Percentiles rank a stretch among this genome's conserved stretches.
Evolutionary conservation across 2,113 vertebrate genomes (phyloP).

Genomic region (Serilophus lunatus): DNA sequence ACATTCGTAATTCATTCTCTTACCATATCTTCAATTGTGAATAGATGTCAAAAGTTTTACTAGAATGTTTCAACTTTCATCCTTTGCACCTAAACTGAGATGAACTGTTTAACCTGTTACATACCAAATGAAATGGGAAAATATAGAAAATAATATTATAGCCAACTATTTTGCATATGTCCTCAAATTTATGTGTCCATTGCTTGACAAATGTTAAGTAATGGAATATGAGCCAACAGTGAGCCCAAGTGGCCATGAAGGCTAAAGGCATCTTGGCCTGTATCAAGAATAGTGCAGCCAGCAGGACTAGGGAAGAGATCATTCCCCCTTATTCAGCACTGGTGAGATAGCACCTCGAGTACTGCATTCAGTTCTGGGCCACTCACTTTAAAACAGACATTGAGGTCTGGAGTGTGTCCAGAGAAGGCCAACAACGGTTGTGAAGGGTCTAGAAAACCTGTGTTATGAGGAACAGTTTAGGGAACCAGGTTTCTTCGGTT

Average conservation of each 20-base stretch:
- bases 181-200: not conserved
- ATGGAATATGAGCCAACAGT: not conserved
- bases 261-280: not conserved
- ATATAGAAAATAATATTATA: not conserved
- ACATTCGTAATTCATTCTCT: not conserved
- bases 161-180: not conserved
- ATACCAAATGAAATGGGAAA: not conserved
- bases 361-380: rapidly evolving
- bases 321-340: rapidly evolving
- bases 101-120: not conserved
- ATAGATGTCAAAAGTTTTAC: not conserved
- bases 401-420: not conserved
- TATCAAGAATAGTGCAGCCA: not conserved
- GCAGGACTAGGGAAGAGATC: not conserved
- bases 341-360: not conserved
- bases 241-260: not conserved
- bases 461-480: not conserved
- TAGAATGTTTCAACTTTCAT: not conserved
- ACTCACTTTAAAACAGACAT: not conserved
- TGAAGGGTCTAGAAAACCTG: not conserved
- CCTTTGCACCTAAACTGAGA: not conserved
- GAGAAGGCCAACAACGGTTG: not conserved
- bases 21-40: not conserved
- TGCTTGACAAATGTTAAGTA: not conserved
- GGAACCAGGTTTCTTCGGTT: not conserved